Evolutionary conservation across 2,888 invertebrate genomes (phyloP), one percentile per base, ranked within the genome.

Genomic region (Argyra leucocephala): DNA sequence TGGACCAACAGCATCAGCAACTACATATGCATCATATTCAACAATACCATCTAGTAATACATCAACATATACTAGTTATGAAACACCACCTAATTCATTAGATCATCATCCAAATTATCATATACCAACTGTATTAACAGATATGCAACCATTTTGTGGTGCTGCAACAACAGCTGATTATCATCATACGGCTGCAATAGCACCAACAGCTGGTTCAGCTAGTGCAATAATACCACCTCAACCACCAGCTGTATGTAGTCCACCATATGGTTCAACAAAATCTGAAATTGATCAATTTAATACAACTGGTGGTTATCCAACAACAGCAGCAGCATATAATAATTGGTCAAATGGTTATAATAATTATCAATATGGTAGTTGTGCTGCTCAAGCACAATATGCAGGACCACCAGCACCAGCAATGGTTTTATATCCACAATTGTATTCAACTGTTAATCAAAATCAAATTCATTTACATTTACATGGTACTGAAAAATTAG

Each of bases 401-500:
- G 71, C 76, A 12, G 74, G 75, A 6, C 78, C 78, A 31, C 71
- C 76, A 3, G 72, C 87, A 0, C 81, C 84, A 2, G 84, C 88
- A 2, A 88, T 91, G 86, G 86, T 91, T 22, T 83, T 91, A 0
- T 86, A 85, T 73, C 91, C 91, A 0, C 89, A 90, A 73, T 81
- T 91, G 0, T 89, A 90, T 77, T 90, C 91, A 59, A 91, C 91
- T 24, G 90, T 91, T 64, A 91, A 91, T 76, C 91, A 91, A 78
- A 91, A 91, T 77, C 90, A 91, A 82, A 91, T 91, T 68, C 91
- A 92, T 75, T 83, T 91, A 23, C 91, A 91, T 73, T 78, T 89
- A 31, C 91, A 91, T 77, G 81, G 84, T 22, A 80, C 82, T 7
- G 87, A 88, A 64, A 87, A 87, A 75, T 72, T 85, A 70, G 88